A percentile compares a stretch with the other conserved stretches of the same genome.
Conservation (phyloP, 2,888 invertebrate genomes). For the Drosophila mayaguana region DNA sequence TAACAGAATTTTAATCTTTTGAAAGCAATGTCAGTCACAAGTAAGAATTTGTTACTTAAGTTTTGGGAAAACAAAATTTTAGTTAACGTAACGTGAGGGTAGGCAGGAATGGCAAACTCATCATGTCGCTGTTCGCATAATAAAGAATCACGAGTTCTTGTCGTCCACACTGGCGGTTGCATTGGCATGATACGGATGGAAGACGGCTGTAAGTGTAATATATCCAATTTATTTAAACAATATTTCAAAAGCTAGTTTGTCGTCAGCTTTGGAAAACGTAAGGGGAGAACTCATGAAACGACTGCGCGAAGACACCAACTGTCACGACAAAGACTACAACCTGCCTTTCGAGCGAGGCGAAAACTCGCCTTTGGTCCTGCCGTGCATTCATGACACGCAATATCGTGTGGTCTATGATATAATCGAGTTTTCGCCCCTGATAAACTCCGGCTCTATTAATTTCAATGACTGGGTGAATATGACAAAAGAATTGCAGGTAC, state of each 20-base stretch:
- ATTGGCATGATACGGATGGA: constrained; percentile 96
- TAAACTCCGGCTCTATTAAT: constrained; percentile 97
- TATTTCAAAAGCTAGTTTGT: background rate
- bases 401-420: constrained; percentile 90
- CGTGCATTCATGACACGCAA: constrained; percentile 86
- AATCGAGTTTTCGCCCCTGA: constrained; percentile 92
- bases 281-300: constrained; percentile 73
- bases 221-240: background rate
- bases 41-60: background rate
- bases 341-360: constrained; percentile 86
- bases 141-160: constrained; percentile 89
- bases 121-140: constrained; percentile 1
- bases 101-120: background rate
- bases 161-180: constrained; percentile 97
- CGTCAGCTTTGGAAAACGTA: constrained; percentile 88
- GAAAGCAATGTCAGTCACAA: constrained; percentile 1
- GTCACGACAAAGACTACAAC: constrained; percentile 91
- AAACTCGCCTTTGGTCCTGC: constrained; percentile 86
- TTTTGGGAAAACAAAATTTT: background rate
- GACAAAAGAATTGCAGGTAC: constrained; percentile 93
- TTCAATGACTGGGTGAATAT: constrained; percentile 95
- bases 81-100: constrained; percentile 5
- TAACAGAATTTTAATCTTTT: background rate
- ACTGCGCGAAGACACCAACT: constrained; percentile 89
- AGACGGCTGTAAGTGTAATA: constrained; percentile 88